Percentiles rank a stretch among this genome's conserved stretches.
Conservation (phyloP, 2,888 invertebrate species). For the Fissipunctia ypsillon region DNA sequence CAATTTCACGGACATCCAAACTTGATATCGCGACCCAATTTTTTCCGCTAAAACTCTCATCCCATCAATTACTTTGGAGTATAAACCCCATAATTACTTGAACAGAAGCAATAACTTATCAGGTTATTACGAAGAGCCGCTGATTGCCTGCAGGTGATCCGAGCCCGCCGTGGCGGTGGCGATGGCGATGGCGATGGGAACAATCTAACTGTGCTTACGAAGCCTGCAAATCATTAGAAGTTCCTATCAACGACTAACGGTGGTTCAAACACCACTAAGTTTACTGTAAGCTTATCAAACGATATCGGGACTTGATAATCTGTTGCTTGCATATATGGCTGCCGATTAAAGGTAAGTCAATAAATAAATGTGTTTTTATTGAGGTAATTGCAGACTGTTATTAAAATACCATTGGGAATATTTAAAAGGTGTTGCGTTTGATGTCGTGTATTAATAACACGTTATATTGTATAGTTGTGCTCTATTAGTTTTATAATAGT, state of each 20-base stretch:
- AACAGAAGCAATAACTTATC: slow-evolving; percentile 66
- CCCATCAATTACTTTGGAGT: slow-evolving; percentile 52
- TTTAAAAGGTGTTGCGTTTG: slow-evolving; percentile 12
- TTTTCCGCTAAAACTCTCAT: slow-evolving; percentile 45
- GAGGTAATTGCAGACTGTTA: slow-evolving; percentile 33
- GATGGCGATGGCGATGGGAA: slow-evolving; percentile 72
- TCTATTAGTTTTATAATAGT: not conserved
- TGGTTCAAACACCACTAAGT: slow-evolving; percentile 76
- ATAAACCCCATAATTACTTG: slow-evolving; percentile 61
- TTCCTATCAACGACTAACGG: slow-evolving; percentile 85
- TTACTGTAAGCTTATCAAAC: slow-evolving; percentile 74
- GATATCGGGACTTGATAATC: slow-evolving; percentile 68
- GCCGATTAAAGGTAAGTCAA: slow-evolving; percentile 43
- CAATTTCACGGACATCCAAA: slow-evolving; percentile 58
- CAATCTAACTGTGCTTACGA: slow-evolving; percentile 83
- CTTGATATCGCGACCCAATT: slow-evolving; percentile 52
- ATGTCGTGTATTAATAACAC: slow-evolving; percentile 13
- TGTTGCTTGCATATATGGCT: slow-evolving; percentile 56
- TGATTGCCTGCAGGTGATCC: slow-evolving; percentile 65
- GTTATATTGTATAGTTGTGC: not conserved
- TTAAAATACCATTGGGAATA: slow-evolving; percentile 39
- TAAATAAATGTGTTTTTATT: slow-evolving; percentile 35
- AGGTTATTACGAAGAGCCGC: slow-evolving; percentile 59
- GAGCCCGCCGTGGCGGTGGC: slow-evolving; percentile 64
- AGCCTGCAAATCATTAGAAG: slow-evolving; percentile 80